Percentiles rank a stretch among this genome's conserved stretches.
Evolutionary conservation across 2,797 vertebrate genomes (phyloP).

Genomic region (Tokudaia tokunoshimensis): DNA sequence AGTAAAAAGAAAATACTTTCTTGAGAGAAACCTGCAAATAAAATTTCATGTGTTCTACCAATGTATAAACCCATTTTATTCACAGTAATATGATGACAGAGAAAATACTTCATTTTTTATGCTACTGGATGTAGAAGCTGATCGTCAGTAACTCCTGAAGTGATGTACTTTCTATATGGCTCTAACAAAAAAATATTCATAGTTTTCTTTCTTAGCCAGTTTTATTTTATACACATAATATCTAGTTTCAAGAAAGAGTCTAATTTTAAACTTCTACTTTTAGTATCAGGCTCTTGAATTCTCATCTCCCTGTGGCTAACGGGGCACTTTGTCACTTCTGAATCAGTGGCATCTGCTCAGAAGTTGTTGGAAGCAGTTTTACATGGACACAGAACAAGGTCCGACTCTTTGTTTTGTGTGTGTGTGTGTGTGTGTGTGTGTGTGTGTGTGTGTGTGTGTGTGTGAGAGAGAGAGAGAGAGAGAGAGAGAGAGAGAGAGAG

Average conservation of each 20-base stretch:
- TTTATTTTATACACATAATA: neutral
- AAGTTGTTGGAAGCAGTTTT: neutral
- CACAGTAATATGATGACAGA: neutral
- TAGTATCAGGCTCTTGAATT: neutral
- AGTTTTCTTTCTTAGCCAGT: neutral
- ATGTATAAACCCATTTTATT: neutral
- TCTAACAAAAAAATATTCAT: neutral
- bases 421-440: neutral
- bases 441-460: neutral
- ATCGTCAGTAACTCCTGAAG: neutral
- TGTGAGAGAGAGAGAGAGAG: too few relatives aligned
- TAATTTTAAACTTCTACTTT: neutral
- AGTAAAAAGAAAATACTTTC: neutral
- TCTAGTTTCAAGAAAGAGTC: neutral
- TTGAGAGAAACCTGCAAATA: neutral
- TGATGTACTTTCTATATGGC: neutral
- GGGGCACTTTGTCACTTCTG: neutral
- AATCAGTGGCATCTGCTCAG: neutral
- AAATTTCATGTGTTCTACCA: neutral
- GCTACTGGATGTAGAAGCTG: neutral
- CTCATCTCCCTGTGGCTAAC: neutral
- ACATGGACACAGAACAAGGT: neutral
- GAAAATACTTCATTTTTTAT: neutral
- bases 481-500: too few relatives aligned
- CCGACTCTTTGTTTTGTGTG: neutral